Conservation (phyloP, 2,113 vertebrate genomes). For the Sebastes fasciatus region DNA sequence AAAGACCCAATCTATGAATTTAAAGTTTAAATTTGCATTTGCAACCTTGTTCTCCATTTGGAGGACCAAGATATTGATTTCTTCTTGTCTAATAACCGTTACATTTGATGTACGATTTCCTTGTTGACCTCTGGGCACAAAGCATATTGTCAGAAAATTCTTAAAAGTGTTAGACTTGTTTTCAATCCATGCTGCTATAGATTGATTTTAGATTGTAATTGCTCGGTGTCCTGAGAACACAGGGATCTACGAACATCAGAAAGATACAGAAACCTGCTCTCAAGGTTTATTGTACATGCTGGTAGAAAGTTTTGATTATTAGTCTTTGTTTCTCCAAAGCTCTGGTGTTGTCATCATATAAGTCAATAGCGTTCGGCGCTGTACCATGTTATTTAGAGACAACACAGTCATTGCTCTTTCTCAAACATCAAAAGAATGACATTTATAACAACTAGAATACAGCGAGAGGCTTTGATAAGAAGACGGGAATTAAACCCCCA, state of each 20-base stretch:
- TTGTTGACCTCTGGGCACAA: background rate
- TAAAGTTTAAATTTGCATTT: no score
- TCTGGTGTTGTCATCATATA: constrained; percentile 15
- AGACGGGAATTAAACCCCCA: constrained; percentile 30
- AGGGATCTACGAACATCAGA: background rate
- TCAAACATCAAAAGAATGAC: constrained; percentile 33
- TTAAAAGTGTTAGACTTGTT: background rate
- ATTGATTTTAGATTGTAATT: background rate
- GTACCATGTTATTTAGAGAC: constrained; percentile 13
- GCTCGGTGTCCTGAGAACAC: background rate
- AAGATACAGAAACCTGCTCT: background rate
- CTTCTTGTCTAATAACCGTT: background rate
- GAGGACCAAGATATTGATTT: background rate
- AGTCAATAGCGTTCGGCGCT: constrained; percentile 13
- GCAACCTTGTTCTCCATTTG: no score
- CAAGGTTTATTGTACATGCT: background rate
- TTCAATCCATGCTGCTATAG: background rate
- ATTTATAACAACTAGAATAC: constrained; percentile 8
- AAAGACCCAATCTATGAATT: no score
- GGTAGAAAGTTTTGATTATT: background rate
- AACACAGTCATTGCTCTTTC: background rate
- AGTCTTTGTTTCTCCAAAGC: constrained; percentile 9
- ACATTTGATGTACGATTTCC: background rate
- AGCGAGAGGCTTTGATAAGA: constrained; percentile 18
- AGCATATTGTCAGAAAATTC: background rate